Evolutionary conservation across 2,113 vertebrate genomes (phyloP), one percentile per base, ranked within the genome.

Genomic region (Macquaria ambigua): DNA sequence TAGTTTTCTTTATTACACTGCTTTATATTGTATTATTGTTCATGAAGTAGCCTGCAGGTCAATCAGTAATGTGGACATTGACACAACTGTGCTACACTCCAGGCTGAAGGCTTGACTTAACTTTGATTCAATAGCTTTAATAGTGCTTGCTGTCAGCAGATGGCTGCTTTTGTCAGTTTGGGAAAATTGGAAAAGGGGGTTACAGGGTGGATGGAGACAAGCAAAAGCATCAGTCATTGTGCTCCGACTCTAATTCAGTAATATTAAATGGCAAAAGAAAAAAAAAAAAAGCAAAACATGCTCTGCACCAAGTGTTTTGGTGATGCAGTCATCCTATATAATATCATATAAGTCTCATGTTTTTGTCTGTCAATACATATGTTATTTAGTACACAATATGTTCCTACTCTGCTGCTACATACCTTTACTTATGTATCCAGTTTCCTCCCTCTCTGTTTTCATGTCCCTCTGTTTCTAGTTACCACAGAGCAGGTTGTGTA

Each of bases 1-100:
- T 62, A 31, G 46, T 48, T 8, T 62, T 53, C 25, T 6, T 9
- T 16, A 59, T 7, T 20, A 14, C 15, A 28, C 25, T 66, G 12
- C 39, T 56, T 63, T 52, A 68, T 58, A 39, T 28, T 56, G 52
- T 53, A 18, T 50, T 79, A n/a, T 12, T 77, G 52, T 58, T 62
- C 23, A 16, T 41, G 69, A 75, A 73, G 53, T 23, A 63, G 56
- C 58, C 69, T 68, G 64, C 15, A 61, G 67, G 55, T 69, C n/a
- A 56, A 23, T 88, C 69, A 78, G 25, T 87, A 71, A 50, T 71
- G 37, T 64, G 48, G n/a, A 59, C 14, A 50, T 48, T 50, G 37
- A 68, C n/a, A 69, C 0, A 0, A 43, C 12, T 64, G 25, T 64
- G 43, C 28, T 14, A 31, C 28, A 66, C 31, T 56, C 14, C 20